Percentiles rank a stretch among this genome's conserved stretches.
Conservation (phyloP, 2,113 vertebrate species). For the Picathartes gymnocephalus region DNA sequence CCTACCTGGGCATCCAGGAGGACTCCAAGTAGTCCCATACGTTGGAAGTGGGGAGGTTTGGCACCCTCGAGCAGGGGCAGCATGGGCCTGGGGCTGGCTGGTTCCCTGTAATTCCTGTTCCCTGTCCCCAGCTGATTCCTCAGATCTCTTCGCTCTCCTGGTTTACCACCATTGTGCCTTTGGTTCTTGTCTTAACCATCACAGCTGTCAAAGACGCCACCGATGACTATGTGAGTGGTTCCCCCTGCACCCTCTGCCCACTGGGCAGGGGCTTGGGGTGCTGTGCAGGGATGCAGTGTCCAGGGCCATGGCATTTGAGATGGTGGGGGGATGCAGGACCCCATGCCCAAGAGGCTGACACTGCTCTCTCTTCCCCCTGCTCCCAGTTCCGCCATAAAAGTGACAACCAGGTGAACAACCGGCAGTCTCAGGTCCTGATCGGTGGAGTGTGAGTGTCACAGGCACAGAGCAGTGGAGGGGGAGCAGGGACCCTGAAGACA, state of each 20-base stretch:
- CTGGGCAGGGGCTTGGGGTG: neutral
- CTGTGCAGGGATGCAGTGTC: neutral
- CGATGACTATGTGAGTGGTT: constrained; percentile 88
- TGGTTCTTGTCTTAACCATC: constrained; percentile 94
- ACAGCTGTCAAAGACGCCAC: constrained; percentile 96
- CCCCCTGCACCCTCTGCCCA: accelerated
- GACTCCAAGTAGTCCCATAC: neutral
- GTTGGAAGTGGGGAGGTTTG: neutral
- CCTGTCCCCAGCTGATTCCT: constrained; percentile 84
- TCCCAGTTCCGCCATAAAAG: constrained; percentile 93
- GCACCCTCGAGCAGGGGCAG: accelerated
- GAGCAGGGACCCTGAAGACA: accelerated
- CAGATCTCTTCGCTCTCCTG: constrained; percentile 95
- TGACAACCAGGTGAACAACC: constrained; percentile 96
- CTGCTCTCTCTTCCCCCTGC: neutral
- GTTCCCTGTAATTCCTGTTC: neutral
- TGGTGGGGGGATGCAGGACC: accelerated
- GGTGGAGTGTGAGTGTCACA: constrained; percentile 81
- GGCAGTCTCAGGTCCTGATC: constrained; percentile 94
- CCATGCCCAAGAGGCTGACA: neutral
- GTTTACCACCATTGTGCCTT: constrained; percentile 99
- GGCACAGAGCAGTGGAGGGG: neutral
- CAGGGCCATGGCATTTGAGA: accelerated
- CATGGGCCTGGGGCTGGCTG: neutral
- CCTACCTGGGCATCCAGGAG: neutral